Percentiles rank a stretch among this genome's conserved stretches.
These are phyloP conservation scores for Nerophis ophidion DNA, from an alignment of 2,113 vertebrate genomes.

Conservation along the genomic window DNA sequence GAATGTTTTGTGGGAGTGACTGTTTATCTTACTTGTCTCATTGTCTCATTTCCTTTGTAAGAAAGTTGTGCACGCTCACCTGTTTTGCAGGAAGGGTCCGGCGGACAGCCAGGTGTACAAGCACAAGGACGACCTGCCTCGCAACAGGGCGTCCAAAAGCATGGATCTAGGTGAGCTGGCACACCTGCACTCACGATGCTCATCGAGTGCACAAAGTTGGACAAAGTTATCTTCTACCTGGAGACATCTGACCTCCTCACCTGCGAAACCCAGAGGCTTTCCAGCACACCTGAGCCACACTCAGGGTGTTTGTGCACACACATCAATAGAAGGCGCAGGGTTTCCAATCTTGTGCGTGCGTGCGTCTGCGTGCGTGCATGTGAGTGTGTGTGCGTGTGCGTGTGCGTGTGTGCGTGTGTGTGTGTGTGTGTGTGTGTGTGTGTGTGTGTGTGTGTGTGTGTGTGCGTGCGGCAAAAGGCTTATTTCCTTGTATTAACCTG, in stretches of 20 bases:
- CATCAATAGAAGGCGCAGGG: slow-evolving; percentile 25
- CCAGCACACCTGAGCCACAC: slow-evolving; percentile 26
- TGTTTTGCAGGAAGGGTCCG: neutral
- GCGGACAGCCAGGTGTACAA: slow-evolving; percentile 32
- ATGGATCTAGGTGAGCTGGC: slow-evolving; percentile 86
- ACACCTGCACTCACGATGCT: slow-evolving; percentile 31
- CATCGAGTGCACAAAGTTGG: slow-evolving; percentile 50
- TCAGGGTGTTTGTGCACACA: slow-evolving; percentile 17
- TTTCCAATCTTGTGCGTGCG: slow-evolving; percentile 30
- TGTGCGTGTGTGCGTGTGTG: slow-evolving; percentile 14
- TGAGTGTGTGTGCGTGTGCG: slow-evolving; percentile 5
- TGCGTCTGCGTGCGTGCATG: slow-evolving; percentile 16
- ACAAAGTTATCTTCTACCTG: slow-evolving; percentile 47
- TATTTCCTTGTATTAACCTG: slow-evolving; percentile 55
- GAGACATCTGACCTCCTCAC: slow-evolving; percentile 46
- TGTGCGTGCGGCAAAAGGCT: slow-evolving; percentile 12
- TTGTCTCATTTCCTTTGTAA: slow-evolving; percentile 23
- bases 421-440: neutral
- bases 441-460: slow-evolving; percentile 11
- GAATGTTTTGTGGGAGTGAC: too few species aligned
- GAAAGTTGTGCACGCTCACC: slow-evolving; percentile 24
- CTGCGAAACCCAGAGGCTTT: slow-evolving; percentile 53
- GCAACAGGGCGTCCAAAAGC: slow-evolving; percentile 85
- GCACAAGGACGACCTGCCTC: slow-evolving; percentile 50
- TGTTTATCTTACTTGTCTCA: neutral